phyloP scores from a whole-genome alignment of 2,888 invertebrate genomes.

The Arctia plantaginis region DNA sequence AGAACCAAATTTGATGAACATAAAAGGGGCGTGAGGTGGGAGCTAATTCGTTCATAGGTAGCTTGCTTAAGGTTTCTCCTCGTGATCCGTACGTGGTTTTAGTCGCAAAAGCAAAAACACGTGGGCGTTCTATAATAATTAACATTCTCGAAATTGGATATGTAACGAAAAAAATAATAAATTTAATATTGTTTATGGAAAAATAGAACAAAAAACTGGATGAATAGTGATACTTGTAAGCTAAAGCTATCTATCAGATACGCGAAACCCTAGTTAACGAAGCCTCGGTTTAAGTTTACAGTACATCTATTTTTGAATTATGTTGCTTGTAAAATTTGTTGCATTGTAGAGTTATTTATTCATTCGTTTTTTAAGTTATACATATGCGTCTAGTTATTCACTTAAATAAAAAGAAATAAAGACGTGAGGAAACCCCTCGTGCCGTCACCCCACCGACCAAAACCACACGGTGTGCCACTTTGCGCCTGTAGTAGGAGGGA shows the following conservation, averaged over 20 bases:
- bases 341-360: too few species aligned
- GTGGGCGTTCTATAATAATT: background rate
- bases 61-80: background rate
- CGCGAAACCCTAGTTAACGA: background rate
- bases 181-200: too few species aligned
- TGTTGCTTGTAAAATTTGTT: too few species aligned
- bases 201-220: background rate
- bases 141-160: background rate
- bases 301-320: too few species aligned
- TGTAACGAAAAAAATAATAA: background rate
- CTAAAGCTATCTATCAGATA: background rate
- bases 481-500: too few species aligned
- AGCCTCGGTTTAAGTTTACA: background rate
- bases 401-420: too few species aligned
- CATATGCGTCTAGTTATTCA: too few species aligned
- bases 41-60: conserved; percentile 13
- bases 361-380: too few species aligned
- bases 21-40: conserved; percentile 2
- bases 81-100: background rate
- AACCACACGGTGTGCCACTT: too few species aligned
- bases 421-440: too few species aligned
- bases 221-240: background rate
- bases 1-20: background rate
- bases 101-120: background rate
- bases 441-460: too few species aligned